These are phyloP conservation scores for Agrochola circellaris DNA, from an alignment of 2,888 invertebrate genomes.

Conservation along the genomic window DNA sequence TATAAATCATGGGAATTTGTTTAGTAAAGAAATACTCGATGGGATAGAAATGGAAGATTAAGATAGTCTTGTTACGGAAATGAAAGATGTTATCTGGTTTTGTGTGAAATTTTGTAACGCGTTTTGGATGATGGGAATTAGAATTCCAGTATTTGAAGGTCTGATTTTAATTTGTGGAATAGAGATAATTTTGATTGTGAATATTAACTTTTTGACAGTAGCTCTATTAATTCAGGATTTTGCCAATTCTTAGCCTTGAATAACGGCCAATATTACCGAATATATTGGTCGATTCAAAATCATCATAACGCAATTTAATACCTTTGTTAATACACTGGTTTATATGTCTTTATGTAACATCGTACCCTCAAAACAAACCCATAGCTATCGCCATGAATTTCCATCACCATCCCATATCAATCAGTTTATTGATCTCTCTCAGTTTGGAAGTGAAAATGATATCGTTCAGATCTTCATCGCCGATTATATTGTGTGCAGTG, in stretches of 20 bases:
- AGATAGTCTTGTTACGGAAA: constrained; percentile 76
- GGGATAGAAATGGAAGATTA: constrained; percentile 80
- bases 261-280: neutral
- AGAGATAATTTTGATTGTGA: constrained; percentile 7
- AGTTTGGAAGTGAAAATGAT: constrained; percentile 79
- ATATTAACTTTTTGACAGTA: neutral
- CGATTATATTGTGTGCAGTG: constrained; percentile 77
- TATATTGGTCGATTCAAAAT: neutral
- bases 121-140: constrained; percentile 50
- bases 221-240: neutral
- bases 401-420: constrained; percentile 49
- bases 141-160: constrained; percentile 38
- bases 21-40: constrained; percentile 69
- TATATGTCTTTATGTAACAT: constrained; percentile 10
- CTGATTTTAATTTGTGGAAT: neutral
- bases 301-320: neutral
- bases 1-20: constrained; percentile 75
- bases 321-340: neutral
- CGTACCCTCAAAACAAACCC: constrained; percentile 15
- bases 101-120: constrained; percentile 63
- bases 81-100: constrained; percentile 71
- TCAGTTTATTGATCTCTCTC: constrained; percentile 70
- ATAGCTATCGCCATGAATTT: constrained; percentile 39
- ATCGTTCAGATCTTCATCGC: constrained; percentile 74
- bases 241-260: no score